Percentiles rank a stretch among this genome's conserved stretches.
These are phyloP conservation scores for Babyrousa celebensis DNA, from an alignment of 2,797 vertebrate species.

Conservation along the genomic window DNA sequence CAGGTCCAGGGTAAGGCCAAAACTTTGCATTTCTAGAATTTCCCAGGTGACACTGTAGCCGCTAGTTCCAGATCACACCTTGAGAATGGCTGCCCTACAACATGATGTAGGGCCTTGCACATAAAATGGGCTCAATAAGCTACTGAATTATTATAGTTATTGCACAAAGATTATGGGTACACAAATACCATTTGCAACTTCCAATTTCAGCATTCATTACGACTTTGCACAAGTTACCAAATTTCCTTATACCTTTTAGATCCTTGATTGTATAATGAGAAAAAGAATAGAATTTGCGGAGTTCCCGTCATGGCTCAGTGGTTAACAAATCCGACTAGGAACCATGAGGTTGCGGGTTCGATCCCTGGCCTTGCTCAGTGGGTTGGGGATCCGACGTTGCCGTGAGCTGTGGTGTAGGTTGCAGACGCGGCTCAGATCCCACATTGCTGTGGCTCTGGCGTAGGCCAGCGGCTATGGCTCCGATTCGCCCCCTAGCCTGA, in stretches of 20 bases:
- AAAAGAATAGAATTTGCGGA: not conserved
- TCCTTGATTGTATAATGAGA: not conserved
- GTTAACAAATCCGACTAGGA: too few relatives aligned
- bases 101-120: not conserved
- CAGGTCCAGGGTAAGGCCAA: not conserved
- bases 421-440: too few relatives aligned
- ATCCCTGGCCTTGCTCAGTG: too few relatives aligned
- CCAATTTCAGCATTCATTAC: not conserved
- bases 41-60: not conserved
- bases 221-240: not conserved
- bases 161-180: not conserved
- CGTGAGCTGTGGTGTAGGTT: too few relatives aligned
- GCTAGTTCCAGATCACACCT: not conserved
- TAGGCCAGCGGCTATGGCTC: too few relatives aligned
- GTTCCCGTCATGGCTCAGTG: too few relatives aligned
- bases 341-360: too few relatives aligned
- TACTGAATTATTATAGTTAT: not conserved
- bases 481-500: too few relatives aligned
- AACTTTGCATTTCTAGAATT: conserved; percentile 12
- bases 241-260: not conserved
- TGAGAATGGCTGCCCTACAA: not conserved
- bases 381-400: too few relatives aligned
- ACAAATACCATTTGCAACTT: not conserved
- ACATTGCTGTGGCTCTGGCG: too few relatives aligned
- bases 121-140: not conserved